Base-by-base conservation (phyloP, 2,888 invertebrate species). In the Tenthredo notha region DNA sequence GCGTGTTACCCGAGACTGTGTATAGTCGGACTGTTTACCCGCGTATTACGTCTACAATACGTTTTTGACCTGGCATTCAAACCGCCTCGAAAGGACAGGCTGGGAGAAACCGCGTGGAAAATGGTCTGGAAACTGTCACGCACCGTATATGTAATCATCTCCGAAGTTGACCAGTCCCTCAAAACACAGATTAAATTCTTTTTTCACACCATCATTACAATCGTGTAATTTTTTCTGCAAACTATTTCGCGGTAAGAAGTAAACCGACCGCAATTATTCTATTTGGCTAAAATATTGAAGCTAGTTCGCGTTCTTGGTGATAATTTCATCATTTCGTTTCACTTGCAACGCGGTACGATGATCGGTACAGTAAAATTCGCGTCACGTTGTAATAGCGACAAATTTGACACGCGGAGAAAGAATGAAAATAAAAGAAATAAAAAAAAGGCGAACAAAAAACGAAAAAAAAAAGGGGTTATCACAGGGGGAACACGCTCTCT, bases 401-500 rank as follows among this genome's bases (percentile, higher is more conserved):
- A 80, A 80, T 80, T 80, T 80, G 80, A 80, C 84, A 67, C 80
- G 61, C 29, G 61, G 80, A 43, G 58, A 78, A 67, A 54, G 74
- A 82, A 70, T 18, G 40, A 80, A 84, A 61, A 86, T 85, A 85
- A 83, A 37, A 21, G 10, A 37, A 47, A 84, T 58, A 84, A 33
- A 74, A 50, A 74, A 29, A 78, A 40, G 58, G 43, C n/a, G n/a
- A n/a, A n/a, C 85, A 80, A 29, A 74, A 47, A 37, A 21, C 15
- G 29, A 47, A 82, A 58, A 84, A 33, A 67, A 61, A 74, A 29
- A 77, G 40, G 58, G 43, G 77, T 77, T 12, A 37, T n/a, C 67
- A 61, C 67, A 67, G 54, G 67, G 74, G 12, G 43, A 74, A 21
- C 74, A 74, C 74, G 74, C 74, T 43, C 74, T 21, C 10, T 10